Percentiles rank a stretch among this genome's conserved stretches.
These are phyloP conservation scores for Chalcosyrphus nemorum DNA, from an alignment of 2,888 invertebrate genomes.

Conservation along the genomic window DNA sequence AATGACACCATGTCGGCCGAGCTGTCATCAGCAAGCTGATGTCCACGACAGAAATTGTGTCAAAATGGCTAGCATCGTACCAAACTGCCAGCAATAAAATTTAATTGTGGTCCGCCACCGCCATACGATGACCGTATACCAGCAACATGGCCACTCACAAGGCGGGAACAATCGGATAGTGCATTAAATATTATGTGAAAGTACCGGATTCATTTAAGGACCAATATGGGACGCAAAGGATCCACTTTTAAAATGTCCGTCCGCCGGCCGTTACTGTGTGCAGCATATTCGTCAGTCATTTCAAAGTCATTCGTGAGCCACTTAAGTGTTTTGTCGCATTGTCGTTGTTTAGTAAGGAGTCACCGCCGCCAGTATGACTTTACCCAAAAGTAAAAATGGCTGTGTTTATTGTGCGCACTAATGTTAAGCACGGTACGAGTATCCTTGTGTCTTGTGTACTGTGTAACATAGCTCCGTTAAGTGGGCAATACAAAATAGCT, in stretches of 20 bases:
- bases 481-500: slow-evolving; percentile 46
- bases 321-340: slow-evolving; percentile 58
- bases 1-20: slow-evolving; percentile 54
- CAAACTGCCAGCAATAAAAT: slow-evolving; percentile 57
- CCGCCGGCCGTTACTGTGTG: neutral
- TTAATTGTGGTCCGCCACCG: slow-evolving; percentile 55
- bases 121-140: neutral
- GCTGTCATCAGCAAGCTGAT: slow-evolving; percentile 55
- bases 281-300: slow-evolving; percentile 38
- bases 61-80: slow-evolving; percentile 51
- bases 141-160: neutral
- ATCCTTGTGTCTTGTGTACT: slow-evolving; percentile 6
- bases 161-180: slow-evolving; percentile 58
- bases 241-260: neutral
- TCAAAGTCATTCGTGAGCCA: slow-evolving; percentile 43
- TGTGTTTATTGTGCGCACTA: slow-evolving; percentile 44
- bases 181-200: slow-evolving; percentile 64
- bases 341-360: slow-evolving; percentile 30
- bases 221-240: slow-evolving; percentile 32
- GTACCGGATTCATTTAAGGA: slow-evolving; percentile 58
- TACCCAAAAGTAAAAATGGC: neutral
- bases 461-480: slow-evolving; percentile 26
- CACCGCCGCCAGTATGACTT: slow-evolving; percentile 20
- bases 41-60: slow-evolving; percentile 37
- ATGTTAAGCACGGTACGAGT: slow-evolving; percentile 26